Percentiles rank a stretch among this genome's conserved stretches.
These are phyloP conservation scores for Molossus alvarezi DNA, from an alignment of 2,797 vertebrate species.

Conservation along the genomic window DNA sequence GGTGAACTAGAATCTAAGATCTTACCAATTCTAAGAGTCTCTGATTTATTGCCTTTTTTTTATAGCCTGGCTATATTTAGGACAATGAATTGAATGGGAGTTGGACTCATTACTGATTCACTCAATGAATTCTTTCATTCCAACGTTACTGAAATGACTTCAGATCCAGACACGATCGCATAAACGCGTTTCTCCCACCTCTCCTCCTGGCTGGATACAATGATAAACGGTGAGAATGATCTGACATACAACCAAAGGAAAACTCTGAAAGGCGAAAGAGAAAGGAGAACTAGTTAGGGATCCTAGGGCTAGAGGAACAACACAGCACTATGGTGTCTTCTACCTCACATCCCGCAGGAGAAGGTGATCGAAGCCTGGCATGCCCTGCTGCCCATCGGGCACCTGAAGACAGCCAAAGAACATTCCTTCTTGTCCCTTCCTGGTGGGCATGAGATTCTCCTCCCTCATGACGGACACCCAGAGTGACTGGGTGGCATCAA, in stretches of 20 bases:
- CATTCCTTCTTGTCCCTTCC: not conserved
- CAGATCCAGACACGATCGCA: not conserved
- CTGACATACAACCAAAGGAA: not conserved
- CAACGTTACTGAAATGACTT: not conserved
- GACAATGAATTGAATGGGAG: constrained; percentile 26
- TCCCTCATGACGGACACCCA: not conserved
- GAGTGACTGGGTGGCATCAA: not conserved
- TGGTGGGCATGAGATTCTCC: not conserved
- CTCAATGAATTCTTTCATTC: constrained; percentile 4
- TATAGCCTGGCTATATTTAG: not conserved
- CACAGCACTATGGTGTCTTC: not conserved
- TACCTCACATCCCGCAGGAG: not conserved
- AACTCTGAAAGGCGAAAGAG: not conserved
- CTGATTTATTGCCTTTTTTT: not conserved
- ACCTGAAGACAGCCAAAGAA: not conserved
- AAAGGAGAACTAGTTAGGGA: not conserved
- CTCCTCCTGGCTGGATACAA: not conserved
- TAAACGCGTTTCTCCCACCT: not conserved
- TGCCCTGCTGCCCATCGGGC: not conserved
- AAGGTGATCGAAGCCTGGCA: not conserved
- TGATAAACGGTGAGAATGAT: constrained; percentile 34
- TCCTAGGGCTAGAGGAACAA: not conserved
- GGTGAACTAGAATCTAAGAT: not conserved
- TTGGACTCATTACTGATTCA: not conserved
- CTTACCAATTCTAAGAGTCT: not conserved